phyloP scores from a whole-genome alignment of 1,140 invertebrate genomes.

The Aphelinus certus region DNA sequence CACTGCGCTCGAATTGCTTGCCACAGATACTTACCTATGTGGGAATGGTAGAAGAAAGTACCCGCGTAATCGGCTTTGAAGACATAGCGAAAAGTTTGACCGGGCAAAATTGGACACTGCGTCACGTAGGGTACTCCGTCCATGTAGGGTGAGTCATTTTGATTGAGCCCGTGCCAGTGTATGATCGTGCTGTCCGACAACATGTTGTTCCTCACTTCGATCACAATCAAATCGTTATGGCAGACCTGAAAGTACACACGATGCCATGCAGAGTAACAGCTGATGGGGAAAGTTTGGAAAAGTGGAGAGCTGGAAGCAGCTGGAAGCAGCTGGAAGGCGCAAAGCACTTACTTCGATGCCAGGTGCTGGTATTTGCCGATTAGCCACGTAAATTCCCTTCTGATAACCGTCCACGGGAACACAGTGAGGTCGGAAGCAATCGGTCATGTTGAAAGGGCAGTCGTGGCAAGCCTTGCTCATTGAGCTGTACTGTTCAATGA shows the following conservation, averaged over 20 bases:
- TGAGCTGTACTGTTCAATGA: slow-evolving; percentile 81
- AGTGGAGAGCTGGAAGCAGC: too few species aligned
- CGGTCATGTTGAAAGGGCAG: slow-evolving; percentile 79
- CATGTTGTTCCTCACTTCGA: slow-evolving; percentile 62
- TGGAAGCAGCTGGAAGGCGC: too few species aligned
- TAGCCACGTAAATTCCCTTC: slow-evolving; percentile 79
- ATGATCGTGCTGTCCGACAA: slow-evolving; percentile 58
- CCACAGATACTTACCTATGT: slow-evolving; percentile 62
- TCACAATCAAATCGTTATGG: slow-evolving; percentile 61
- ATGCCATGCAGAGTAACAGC: too few species aligned
- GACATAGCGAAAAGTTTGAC: slow-evolving; percentile 67
- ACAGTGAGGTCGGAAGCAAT: slow-evolving; percentile 83
- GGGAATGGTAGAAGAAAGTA: slow-evolving; percentile 76
- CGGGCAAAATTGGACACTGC: slow-evolving; percentile 70
- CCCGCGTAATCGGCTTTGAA: slow-evolving; percentile 64
- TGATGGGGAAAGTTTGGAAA: too few species aligned
- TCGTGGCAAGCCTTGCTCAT: slow-evolving; percentile 88
- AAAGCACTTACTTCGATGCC: slow-evolving; percentile 73
- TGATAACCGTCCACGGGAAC: slow-evolving; percentile 82
- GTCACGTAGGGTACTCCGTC: slow-evolving; percentile 62
- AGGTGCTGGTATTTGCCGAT: slow-evolving; percentile 88
- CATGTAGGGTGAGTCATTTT: slow-evolving; percentile 65
- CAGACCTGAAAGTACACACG: slow-evolving; percentile 54
- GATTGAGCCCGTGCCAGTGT: slow-evolving; percentile 65
- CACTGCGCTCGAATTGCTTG: too few species aligned